Evolutionary conservation across 92 coral and sea anemone species (phyloP), one percentile per base, ranked within the genome.

Genomic region (Hydrozoanthus gracilis): DNA sequence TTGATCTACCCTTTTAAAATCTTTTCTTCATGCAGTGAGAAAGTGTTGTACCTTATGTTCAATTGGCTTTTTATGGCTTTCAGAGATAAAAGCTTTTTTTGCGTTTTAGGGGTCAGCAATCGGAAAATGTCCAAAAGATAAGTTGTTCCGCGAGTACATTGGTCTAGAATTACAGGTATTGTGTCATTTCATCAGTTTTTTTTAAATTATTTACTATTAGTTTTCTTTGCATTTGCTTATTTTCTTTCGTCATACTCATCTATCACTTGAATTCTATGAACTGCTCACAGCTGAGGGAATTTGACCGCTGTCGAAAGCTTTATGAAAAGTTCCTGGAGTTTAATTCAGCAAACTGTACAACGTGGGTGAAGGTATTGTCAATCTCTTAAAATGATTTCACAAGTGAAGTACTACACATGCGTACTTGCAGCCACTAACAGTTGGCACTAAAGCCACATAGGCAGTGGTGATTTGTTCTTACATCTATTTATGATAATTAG

Each of bases 121-220:
- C 20, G 99, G 98, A 39, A 97, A 97, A 83, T 97, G 99, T 60
- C 98, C 99, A 47, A 97, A 97, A 67, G 99, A 97, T 88, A 93
- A 94, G 73, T 87, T 97, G 8, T 97, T 97, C 74, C 88, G 99
- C 51, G 99, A 97, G 71, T 97, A 96, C 88, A 96, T 96, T 82
- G 99, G 99, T 15, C 85, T 96, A 2, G 99, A 96, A 79, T 93
- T 96, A 16, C 99, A 96, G 96, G 99, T 96, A 78, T 10, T 4
- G 7, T 68, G 71, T 82, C 14, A 50, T 50, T 1, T 48, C 77
- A 12, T 8, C 4, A 76, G 39, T 27, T 56, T 7, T 5, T 9
- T 4, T 4, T n/a, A 45, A 50, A 86, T 15, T 76, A 76, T 50
- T 52, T 60, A 7, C 27, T 1, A 13, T 3, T 6, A 13, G 5